These are phyloP conservation scores for Mungos mungo DNA, from an alignment of 2,113 vertebrate species.

Conservation along the genomic window DNA sequence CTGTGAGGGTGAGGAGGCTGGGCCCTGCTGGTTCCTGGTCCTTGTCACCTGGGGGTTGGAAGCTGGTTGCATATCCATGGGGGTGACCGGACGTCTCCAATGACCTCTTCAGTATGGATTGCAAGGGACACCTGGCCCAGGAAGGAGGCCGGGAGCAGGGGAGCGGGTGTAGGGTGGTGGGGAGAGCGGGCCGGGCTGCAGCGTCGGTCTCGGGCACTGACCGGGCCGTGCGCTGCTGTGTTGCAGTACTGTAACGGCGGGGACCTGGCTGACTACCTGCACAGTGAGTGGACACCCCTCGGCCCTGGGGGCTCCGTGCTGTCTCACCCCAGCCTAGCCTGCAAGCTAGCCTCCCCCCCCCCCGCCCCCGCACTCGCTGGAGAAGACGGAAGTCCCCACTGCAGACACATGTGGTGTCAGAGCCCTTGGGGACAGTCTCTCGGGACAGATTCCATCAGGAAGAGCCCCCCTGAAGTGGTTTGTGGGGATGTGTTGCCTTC, in stretches of 20 bases:
- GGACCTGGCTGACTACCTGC: constrained; percentile 97
- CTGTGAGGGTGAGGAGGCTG: not conserved
- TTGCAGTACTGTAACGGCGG: constrained; percentile 97
- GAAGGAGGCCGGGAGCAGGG: not conserved
- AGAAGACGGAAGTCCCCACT: not conserved
- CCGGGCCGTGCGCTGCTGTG: not conserved
- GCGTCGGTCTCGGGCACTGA: not conserved
- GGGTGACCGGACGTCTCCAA: rapidly evolving
- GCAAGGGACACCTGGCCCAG: rapidly evolving
- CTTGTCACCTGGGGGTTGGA: not conserved
- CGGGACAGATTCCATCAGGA: not conserved
- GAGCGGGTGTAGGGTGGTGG: not conserved
- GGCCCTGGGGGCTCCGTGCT: rapidly evolving
- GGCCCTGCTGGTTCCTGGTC: not conserved
- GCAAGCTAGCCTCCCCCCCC: not conserved
- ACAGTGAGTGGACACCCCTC: constrained; percentile 89
- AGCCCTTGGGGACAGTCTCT: not conserved
- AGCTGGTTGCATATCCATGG: not conserved
- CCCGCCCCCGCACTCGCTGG: not conserved
- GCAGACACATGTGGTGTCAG: not conserved
- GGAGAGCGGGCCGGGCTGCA: not conserved
- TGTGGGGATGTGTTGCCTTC: not conserved
- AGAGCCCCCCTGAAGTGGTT: not conserved
- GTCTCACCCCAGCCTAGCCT: not conserved
- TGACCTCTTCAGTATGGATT: not conserved